Evolutionary conservation across 2,797 vertebrate species (phyloP), one percentile per base, ranked within the genome.

Genomic region (Darevskia mixta): DNA sequence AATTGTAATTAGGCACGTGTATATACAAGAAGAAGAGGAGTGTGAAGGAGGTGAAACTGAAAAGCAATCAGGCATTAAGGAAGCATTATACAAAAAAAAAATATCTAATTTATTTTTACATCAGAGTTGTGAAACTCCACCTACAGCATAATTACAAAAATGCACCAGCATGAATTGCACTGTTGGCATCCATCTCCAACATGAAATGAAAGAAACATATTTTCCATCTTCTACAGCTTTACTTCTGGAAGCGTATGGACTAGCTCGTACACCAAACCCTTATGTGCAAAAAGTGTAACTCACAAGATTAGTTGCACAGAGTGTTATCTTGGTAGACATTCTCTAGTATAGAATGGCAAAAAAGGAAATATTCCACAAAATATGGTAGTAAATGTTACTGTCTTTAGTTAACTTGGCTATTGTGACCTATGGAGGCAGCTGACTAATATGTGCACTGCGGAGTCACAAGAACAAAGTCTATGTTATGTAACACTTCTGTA

Each of bases 41-140:
- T 92, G 8, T 79, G 85, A 83, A 55, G 43, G 92, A 79, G 82
- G 35, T 88, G 89, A 93, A 73, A 20, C 72, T 90, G 4, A 89
- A 87, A 77, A 91, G 89, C 69, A 43, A 0, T 41, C 83, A 66
- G 18, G 29, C 58, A 58, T 83, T 80, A 86, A 29, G n/a, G 41
- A 88, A 88, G 3, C 61, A 18, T 58, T 18, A 87, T 76, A 71
- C 49, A 55, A 89, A 69, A 90, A 66, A 66, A 91, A 71, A 78
- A 35, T 35, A 35, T 90, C 4, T 43, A 91, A 75, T 87, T 89
- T 25, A 86, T 92, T 81, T 82, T 35, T 85, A 27, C 67, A 90
- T 86, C 25, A 32, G 8, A 32, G 8, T 83, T 91, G 79, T 87
- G 81, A 69, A 86, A 49, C n/a, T 79, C 1, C 8, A 0, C 84